phyloP scores from a whole-genome alignment of 2,797 vertebrate genomes.

The Hoplostethus atlanticus region DNA sequence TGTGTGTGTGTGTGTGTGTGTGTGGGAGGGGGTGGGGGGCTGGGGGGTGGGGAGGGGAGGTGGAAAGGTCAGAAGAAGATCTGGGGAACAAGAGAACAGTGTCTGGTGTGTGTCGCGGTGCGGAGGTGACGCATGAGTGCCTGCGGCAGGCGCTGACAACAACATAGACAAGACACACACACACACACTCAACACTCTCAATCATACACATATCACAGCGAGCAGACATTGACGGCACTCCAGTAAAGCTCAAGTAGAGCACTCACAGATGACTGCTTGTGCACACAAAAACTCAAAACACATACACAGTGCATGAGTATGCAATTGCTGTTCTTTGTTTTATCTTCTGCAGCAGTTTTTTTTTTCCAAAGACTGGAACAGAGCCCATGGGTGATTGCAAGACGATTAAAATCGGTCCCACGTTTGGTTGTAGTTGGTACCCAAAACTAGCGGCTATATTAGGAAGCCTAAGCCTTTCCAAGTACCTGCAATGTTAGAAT shows the following conservation, averaged over 20 bases:
- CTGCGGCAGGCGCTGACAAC: conserved; percentile 81
- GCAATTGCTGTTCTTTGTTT: conserved; percentile 70
- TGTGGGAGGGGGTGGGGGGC: conserved; percentile 62
- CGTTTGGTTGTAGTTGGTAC: conserved; percentile 38
- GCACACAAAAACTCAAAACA: conserved; percentile 54
- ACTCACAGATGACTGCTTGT: conserved; percentile 77
- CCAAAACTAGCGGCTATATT: conserved; percentile 3
- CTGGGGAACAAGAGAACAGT: conserved; percentile 83
- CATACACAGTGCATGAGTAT: conserved; percentile 34
- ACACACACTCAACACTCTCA: conserved; percentile 72
- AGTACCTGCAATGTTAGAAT: neutral
- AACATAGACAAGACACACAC: conserved; percentile 72
- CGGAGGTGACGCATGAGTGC: conserved; percentile 85
- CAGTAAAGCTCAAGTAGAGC: conserved; percentile 77
- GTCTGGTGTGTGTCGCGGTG: conserved; percentile 84
- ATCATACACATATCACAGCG: conserved; percentile 81
- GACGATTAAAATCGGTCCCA: conserved; percentile 43
- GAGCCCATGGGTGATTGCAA: conserved; percentile 29
- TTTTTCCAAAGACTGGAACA: conserved; percentile 31
- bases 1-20: conserved; percentile 44
- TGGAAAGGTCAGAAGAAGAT: conserved; percentile 84
- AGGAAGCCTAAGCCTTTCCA: neutral
- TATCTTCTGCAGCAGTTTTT: conserved; percentile 62
- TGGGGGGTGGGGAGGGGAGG: conserved; percentile 66
- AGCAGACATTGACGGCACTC: conserved; percentile 80